Evolutionary conservation across 2,113 vertebrate species (phyloP).

Genomic region (Cinclus mexicanus): DNA sequence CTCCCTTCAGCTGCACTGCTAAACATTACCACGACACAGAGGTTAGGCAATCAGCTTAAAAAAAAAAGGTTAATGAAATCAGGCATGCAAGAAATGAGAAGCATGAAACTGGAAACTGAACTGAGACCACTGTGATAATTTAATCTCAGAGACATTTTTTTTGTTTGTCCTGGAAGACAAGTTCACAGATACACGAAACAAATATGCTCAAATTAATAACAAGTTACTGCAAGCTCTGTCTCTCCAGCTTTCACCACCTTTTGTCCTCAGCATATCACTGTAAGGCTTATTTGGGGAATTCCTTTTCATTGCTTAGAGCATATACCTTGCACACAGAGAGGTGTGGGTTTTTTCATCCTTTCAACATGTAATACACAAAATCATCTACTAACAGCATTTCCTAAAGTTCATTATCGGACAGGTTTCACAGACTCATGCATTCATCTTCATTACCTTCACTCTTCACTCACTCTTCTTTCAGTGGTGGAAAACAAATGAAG

Average conservation of each 20-base stretch:
- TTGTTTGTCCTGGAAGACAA: background rate
- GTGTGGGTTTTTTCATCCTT: background rate
- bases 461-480: background rate
- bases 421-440: background rate
- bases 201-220: background rate
- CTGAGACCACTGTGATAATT: background rate
- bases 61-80: background rate
- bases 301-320: background rate
- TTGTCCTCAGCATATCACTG: background rate
- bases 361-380: background rate
- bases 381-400: background rate
- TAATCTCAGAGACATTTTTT: background rate
- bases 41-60: background rate
- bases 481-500: background rate
- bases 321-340: background rate
- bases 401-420: background rate
- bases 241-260: background rate
- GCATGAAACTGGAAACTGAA: background rate
- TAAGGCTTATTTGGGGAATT: background rate
- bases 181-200: background rate
- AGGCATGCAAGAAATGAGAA: conserved; percentile 4
- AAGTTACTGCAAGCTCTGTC: background rate
- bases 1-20: background rate
- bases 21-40: background rate
- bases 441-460: background rate